phyloP scores from a whole-genome alignment of 1,140 invertebrate genomes.

The Lordiphosa collinella region DNA sequence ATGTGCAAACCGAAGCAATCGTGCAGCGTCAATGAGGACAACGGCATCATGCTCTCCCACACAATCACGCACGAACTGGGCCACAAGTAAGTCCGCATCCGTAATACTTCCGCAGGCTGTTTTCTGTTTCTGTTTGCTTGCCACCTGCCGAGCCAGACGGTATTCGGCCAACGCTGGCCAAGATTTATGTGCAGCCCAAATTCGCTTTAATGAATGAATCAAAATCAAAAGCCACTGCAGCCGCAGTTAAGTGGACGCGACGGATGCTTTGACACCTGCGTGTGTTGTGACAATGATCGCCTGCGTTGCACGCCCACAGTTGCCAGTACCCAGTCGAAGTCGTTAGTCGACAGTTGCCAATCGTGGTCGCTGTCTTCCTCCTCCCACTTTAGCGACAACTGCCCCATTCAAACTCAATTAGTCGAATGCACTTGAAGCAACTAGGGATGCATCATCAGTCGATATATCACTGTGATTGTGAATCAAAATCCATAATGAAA shows the following conservation, averaged over 20 bases:
- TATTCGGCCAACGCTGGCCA: conserved; percentile 42
- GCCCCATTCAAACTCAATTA: conserved; percentile 63
- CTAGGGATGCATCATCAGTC: neutral
- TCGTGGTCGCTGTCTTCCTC: neutral
- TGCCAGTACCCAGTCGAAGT: neutral
- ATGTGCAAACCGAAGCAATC: conserved; percentile 94
- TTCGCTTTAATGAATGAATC: conserved; percentile 68
- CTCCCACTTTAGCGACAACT: conserved; percentile 14
- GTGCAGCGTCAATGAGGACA: conserved; percentile 95
- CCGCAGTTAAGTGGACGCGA: conserved; percentile 56
- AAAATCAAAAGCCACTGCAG: conserved; percentile 36
- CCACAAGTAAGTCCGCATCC: conserved; percentile 88
- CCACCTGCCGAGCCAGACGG: conserved; percentile 38
- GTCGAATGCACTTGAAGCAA: conserved; percentile 20
- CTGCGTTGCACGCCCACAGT: conserved; percentile 62
- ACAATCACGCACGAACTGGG: conserved; percentile 96
- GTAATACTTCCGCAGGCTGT: neutral
- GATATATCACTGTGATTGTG: no score
- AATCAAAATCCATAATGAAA: no score
- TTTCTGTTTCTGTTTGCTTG: neutral
- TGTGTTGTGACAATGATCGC: conserved; percentile 67
- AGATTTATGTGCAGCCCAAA: conserved; percentile 41
- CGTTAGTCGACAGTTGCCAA: neutral
- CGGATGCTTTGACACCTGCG: conserved; percentile 73
- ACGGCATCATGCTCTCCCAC: conserved; percentile 93